phyloP scores from a whole-genome alignment of 2,797 vertebrate species.

The Pseudochromis fuscus region DNA sequence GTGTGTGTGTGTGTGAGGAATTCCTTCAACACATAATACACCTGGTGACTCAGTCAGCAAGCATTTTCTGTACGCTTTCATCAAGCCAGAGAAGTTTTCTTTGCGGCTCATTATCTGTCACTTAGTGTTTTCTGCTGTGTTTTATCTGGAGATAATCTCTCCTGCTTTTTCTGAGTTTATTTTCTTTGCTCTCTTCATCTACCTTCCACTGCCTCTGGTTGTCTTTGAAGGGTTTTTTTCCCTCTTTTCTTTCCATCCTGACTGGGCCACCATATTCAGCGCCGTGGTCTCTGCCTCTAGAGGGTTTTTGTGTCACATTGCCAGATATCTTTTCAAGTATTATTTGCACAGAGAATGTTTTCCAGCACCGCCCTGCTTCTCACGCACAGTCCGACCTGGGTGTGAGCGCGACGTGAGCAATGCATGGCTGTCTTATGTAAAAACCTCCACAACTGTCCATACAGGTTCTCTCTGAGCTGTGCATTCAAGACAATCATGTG shows the following conservation, averaged over 20 bases:
- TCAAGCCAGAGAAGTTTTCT: slow-evolving; percentile 54
- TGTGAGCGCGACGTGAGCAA: slow-evolving; percentile 16
- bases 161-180: slow-evolving; percentile 28
- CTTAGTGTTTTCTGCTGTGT: slow-evolving; percentile 41
- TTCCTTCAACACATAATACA: slow-evolving; percentile 29
- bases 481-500: background rate
- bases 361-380: slow-evolving; percentile 47
- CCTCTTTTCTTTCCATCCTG: background rate
- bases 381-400: slow-evolving; percentile 21
- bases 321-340: slow-evolving; percentile 46
- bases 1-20: slow-evolving; percentile 12
- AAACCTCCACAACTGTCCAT: slow-evolving; percentile 21
- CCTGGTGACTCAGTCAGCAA: slow-evolving; percentile 52
- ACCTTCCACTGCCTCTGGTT: background rate
- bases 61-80: slow-evolving; percentile 44
- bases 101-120: slow-evolving; percentile 35
- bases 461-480: background rate
- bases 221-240: slow-evolving; percentile 3
- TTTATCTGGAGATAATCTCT: slow-evolving; percentile 22
- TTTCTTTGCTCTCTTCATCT: slow-evolving; percentile 36
- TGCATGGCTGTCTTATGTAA: slow-evolving; percentile 2
- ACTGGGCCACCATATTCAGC: background rate
- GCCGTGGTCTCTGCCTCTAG: slow-evolving; percentile 8
- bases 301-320: slow-evolving; percentile 24
- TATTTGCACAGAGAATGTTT: slow-evolving; percentile 44